Conservation (phyloP, 2,888 invertebrate genomes). For the Campopleginae sp. region DNA sequence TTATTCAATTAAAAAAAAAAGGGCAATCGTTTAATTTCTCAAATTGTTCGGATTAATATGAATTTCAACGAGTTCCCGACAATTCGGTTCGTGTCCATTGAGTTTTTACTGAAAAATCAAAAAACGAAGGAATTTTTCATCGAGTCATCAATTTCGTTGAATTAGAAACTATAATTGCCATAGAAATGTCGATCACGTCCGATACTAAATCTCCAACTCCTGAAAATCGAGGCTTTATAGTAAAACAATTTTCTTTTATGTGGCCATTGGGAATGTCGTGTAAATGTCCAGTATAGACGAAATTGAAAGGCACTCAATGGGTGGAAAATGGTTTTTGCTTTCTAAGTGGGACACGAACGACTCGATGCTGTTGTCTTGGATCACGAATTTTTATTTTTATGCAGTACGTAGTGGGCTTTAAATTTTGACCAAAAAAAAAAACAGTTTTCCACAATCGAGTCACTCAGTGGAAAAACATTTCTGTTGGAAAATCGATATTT, state of each 20-base stretch:
- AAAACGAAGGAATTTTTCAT: not conserved
- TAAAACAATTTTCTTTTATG: constrained; percentile 21
- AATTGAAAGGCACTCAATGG: constrained; percentile 43
- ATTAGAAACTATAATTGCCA: not conserved
- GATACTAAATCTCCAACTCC: constrained; percentile 8
- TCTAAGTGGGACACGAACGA: constrained; percentile 14
- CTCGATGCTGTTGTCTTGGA: not conserved
- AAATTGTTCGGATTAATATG: not conserved
- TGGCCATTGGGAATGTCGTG: constrained; percentile 19
- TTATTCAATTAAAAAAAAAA: too few relatives aligned
- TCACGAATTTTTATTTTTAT: constrained; percentile 27
- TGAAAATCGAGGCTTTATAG: not conserved
- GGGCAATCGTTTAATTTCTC: not conserved
- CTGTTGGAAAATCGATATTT: too few relatives aligned
- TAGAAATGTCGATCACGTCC: constrained; percentile 2
- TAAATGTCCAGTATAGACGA: constrained; percentile 24
- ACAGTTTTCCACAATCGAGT: constrained; percentile 3
- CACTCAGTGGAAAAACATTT: too few relatives aligned
- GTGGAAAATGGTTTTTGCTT: constrained; percentile 35
- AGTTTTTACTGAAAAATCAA: not conserved
- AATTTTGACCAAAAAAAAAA: not conserved
- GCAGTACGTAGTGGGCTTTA: not conserved
- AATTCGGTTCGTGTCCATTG: not conserved
- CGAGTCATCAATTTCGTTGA: not conserved
- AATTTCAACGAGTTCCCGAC: not conserved